Conservation (phyloP, 2,888 invertebrate species). For the Trachelus iudaicus region DNA sequence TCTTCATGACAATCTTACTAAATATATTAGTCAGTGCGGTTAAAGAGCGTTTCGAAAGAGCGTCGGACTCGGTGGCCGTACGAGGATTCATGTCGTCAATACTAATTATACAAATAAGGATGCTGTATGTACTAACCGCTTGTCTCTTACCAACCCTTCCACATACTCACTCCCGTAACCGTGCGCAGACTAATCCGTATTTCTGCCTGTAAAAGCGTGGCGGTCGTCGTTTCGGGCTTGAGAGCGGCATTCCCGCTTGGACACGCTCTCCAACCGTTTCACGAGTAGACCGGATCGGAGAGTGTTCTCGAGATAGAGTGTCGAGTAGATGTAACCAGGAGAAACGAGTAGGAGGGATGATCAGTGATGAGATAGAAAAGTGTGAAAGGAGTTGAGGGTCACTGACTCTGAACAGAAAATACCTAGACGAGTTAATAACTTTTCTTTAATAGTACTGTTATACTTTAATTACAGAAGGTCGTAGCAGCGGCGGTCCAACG, state of each 20-base stretch:
- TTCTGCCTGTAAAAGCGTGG: background rate
- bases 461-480: constrained; percentile 66
- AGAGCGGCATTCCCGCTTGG: constrained; percentile 42
- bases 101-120: background rate
- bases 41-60: constrained; percentile 63
- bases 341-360: no score
- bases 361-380: no score
- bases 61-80: constrained; percentile 36
- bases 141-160: no score
- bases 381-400: no score
- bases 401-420: no score
- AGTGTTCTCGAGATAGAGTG: no score
- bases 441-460: constrained; percentile 2
- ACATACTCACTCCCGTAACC: no score
- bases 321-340: no score
- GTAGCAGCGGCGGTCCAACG: constrained; percentile 69
- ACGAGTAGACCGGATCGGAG: no score
- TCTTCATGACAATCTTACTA: no score
- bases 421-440: no score
- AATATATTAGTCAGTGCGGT: constrained; percentile 41
- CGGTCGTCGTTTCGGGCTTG: background rate
- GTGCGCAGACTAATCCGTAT: background rate
- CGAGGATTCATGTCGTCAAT: background rate
- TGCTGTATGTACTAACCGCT: no score
- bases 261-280: constrained; percentile 34